phyloP scores from a whole-genome alignment of 1,140 invertebrate genomes.

The Glomeris maerens region DNA sequence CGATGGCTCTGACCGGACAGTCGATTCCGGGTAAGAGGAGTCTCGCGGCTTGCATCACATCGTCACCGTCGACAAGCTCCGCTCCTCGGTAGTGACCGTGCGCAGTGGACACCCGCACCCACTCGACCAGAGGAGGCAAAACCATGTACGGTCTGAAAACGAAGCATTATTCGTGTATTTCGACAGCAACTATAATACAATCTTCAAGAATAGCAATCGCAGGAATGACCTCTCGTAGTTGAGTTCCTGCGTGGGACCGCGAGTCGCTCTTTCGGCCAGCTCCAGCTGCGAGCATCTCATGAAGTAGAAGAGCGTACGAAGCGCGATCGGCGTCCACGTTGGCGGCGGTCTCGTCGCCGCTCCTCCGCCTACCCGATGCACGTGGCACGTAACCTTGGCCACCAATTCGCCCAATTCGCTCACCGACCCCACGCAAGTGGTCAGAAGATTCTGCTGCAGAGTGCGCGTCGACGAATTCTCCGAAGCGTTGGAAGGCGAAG shows the following conservation, averaged over 20 bases:
- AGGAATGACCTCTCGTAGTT: conserved; percentile 61
- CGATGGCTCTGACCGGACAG: conserved; percentile 59
- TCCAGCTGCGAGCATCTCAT: conserved; percentile 76
- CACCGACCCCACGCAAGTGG: conserved; percentile 72
- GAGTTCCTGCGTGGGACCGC: conserved; percentile 49
- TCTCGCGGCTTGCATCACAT: conserved; percentile 71
- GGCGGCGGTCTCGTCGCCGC: conserved; percentile 17
- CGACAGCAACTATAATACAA: too few relatives aligned
- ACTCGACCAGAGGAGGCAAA: conserved; percentile 70
- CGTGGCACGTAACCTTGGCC: conserved; percentile 23
- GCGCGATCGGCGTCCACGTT: conserved; percentile 46
- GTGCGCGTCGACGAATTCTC: too few relatives aligned
- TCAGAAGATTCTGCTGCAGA: conserved; percentile 63
- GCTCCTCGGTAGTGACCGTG: conserved; percentile 69
- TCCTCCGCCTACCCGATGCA: too few relatives aligned
- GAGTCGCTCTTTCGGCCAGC: conserved; percentile 36
- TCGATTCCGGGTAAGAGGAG: conserved; percentile 72
- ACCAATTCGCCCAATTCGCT: conserved; percentile 27
- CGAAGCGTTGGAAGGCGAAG: too few relatives aligned
- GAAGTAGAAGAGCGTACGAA: conserved; percentile 71
- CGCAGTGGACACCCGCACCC: conserved; percentile 63
- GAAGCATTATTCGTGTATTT: too few relatives aligned
- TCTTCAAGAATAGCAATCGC: too few relatives aligned
- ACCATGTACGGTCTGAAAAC: conserved; percentile 55
- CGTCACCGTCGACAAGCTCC: conserved; percentile 62